Evolutionary conservation across 2,797 vertebrate species (phyloP).

Genomic region (Microcaecilia unicolor): DNA sequence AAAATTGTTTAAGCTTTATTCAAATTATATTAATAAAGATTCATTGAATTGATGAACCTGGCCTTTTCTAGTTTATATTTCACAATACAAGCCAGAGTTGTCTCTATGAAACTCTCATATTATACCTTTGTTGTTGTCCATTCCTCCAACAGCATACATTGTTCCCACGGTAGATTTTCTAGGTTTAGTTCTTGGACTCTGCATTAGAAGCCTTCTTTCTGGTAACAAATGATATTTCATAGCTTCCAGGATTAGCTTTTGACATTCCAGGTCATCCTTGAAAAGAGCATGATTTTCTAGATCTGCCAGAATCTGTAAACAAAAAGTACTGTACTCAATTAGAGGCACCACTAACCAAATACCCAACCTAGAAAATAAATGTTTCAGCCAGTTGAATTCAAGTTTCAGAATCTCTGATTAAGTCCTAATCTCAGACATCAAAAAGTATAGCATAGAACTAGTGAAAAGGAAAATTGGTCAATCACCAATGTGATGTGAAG

Average conservation of each 20-base stretch:
- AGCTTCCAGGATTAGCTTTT: slow-evolving; percentile 67
- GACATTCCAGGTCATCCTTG: slow-evolving; percentile 66
- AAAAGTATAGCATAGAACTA: too few species aligned
- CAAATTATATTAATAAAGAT: too few species aligned
- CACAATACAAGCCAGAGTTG: not conserved
- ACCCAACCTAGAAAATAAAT: not conserved
- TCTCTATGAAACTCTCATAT: not conserved
- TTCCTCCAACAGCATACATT: slow-evolving; percentile 64
- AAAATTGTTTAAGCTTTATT: too few species aligned
- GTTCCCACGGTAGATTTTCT: slow-evolving; percentile 66
- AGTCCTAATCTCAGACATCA: too few species aligned
- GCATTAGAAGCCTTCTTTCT: slow-evolving; percentile 66
- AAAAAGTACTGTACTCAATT: too few species aligned
- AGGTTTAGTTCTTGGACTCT: slow-evolving; percentile 64
- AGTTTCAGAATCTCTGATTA: too few species aligned
- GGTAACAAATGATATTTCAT: slow-evolving; percentile 69
- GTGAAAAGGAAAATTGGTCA: too few species aligned
- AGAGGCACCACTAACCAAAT: slow-evolving; percentile 3
- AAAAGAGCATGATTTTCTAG: slow-evolving; percentile 63
- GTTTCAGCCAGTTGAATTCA: too few species aligned
- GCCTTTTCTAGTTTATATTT: not conserved
- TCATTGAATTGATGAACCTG: not conserved
- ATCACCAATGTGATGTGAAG: too few species aligned
- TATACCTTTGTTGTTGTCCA: slow-evolving; percentile 69
- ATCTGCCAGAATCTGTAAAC: slow-evolving; percentile 63